Evolutionary conservation across 1,140 invertebrate species (phyloP).

Genomic region (Chironomus striatipennis): DNA sequence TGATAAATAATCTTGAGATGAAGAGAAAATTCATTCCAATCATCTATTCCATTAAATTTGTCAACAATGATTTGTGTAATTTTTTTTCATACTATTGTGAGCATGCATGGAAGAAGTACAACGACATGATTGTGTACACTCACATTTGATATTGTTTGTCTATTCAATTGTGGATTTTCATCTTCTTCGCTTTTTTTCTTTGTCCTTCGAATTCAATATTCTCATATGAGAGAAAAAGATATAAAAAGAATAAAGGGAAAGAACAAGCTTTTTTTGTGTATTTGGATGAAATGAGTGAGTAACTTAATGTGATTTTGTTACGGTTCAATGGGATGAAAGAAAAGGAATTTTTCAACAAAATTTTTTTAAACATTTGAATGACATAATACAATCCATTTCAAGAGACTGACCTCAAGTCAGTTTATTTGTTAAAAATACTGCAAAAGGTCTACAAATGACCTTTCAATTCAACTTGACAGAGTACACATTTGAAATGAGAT

Average conservation of each 20-base stretch:
- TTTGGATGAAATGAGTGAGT: not conserved
- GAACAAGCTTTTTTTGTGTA: not conserved
- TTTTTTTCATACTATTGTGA: too few relatives aligned
- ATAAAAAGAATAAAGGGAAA: not conserved
- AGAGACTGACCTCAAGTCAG: too few relatives aligned
- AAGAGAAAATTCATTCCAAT: not conserved
- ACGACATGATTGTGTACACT: not conserved
- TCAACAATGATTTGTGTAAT: not conserved
- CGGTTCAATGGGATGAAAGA: too few relatives aligned
- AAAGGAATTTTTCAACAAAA: too few relatives aligned
- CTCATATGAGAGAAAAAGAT: not conserved
- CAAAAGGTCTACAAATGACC: too few relatives aligned
- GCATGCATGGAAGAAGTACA: not conserved
- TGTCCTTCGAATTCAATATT: not conserved
- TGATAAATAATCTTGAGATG: not conserved
- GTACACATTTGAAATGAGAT: too few relatives aligned
- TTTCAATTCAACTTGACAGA: too few relatives aligned
- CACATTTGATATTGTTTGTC: not conserved
- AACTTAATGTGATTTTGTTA: not conserved
- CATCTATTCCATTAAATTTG: slow-evolving; percentile 5
- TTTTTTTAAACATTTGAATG: too few relatives aligned
- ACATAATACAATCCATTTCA: too few relatives aligned
- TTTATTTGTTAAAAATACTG: too few relatives aligned
- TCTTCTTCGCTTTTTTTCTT: too few relatives aligned
- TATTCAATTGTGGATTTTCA: not conserved